Conservation (phyloP, 1,140 invertebrate species). For the Euborellia annulipes region DNA sequence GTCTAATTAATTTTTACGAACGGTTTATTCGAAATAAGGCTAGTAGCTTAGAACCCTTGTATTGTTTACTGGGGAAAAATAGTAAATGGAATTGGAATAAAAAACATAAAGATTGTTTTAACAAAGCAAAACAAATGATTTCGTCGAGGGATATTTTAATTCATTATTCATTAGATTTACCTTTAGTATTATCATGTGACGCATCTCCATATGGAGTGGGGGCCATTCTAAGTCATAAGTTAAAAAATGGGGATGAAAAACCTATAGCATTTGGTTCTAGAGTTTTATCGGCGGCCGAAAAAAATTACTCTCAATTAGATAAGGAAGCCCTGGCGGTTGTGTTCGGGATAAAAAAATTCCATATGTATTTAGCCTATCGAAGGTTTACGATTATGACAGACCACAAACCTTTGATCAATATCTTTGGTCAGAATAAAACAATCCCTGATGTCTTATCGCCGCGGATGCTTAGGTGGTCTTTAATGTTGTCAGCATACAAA, state of each 20-base stretch:
- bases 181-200: slow-evolving; percentile 30
- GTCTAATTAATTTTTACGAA: slow-evolving; percentile 13
- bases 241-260: slow-evolving; percentile 19
- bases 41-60: slow-evolving; percentile 12
- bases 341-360: slow-evolving; percentile 34
- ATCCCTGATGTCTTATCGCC: slow-evolving; percentile 18
- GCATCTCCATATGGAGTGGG: slow-evolving; percentile 22
- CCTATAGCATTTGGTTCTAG: slow-evolving; percentile 30
- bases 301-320: slow-evolving; percentile 33
- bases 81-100: slow-evolving; percentile 16
- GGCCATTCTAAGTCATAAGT: slow-evolving; percentile 14
- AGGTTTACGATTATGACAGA: slow-evolving; percentile 32
- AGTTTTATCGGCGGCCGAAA: slow-evolving; percentile 25
- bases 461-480: slow-evolving; percentile 12
- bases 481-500: background rate
- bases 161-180: slow-evolving; percentile 24
- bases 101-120: slow-evolving; percentile 18
- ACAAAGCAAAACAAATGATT: slow-evolving; percentile 19
- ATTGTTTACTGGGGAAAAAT: slow-evolving; percentile 15
- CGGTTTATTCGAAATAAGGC: slow-evolving; percentile 22
- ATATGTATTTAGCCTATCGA: slow-evolving; percentile 32
- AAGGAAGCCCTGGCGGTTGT: slow-evolving; percentile 35
- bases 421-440: slow-evolving; percentile 25
- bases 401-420: slow-evolving; percentile 30
- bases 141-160: slow-evolving; percentile 19